Conservation (phyloP, 1,140 invertebrate genomes). For the Polypedilum pembai region DNA sequence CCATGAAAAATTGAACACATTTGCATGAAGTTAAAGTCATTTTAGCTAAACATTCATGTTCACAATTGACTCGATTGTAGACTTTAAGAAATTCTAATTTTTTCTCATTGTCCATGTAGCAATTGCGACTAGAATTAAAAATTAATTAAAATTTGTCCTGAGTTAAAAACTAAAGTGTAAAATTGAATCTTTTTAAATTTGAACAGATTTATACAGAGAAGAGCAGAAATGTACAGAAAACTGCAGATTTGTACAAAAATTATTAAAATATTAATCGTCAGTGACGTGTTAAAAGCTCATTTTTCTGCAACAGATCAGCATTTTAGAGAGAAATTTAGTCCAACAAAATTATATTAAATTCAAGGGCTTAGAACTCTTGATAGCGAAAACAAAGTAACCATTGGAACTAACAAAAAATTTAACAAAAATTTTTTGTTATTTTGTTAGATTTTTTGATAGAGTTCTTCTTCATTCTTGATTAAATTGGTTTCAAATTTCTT, state of each 20-base stretch:
- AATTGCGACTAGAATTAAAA: background rate
- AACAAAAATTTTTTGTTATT: too few species aligned
- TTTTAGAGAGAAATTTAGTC: background rate
- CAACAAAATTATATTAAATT: background rate
- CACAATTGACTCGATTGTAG: background rate
- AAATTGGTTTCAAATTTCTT: too few species aligned
- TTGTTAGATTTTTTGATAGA: too few species aligned
- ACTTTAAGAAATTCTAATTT: background rate
- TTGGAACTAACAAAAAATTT: too few species aligned
- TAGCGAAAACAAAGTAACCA: too few species aligned
- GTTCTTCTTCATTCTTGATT: too few species aligned
- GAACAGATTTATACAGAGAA: background rate
- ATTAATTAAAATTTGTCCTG: background rate
- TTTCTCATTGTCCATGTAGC: background rate
- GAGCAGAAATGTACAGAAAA: background rate
- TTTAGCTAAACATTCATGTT: background rate
- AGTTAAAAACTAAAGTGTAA: too few species aligned
- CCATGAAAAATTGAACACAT: background rate
- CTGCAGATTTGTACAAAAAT: background rate
- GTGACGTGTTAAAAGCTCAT: too few species aligned
- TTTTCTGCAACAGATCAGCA: too few species aligned
- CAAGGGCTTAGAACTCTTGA: background rate
- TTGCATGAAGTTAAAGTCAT: background rate
- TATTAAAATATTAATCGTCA: background rate
- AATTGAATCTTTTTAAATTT: too few species aligned